Evolutionary conservation across 2,797 vertebrate species (phyloP).

Genomic region (Microctenopoma stevenorrisi): DNA sequence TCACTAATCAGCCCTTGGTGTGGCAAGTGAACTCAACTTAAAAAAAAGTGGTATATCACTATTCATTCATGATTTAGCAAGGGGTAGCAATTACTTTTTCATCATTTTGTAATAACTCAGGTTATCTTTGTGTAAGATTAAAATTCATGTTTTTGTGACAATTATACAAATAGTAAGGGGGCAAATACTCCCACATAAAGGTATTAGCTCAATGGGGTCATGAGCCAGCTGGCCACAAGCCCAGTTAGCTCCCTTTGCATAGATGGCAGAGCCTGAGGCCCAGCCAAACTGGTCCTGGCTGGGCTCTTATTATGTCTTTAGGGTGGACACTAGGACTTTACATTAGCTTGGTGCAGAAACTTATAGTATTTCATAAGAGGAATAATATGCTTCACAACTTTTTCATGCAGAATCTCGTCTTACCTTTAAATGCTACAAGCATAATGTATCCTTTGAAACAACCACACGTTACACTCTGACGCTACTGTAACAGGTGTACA

Average conservation of each 20-base stretch:
- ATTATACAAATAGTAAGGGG: too few species aligned
- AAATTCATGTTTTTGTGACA: too few species aligned
- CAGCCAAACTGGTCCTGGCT: slow-evolving; percentile 60
- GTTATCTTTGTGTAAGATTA: too few species aligned
- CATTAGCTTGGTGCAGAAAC: slow-evolving; percentile 33
- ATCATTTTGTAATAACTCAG: too few species aligned
- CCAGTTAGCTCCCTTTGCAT: slow-evolving; percentile 75
- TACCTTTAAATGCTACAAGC: background rate
- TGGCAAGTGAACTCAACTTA: too few species aligned
- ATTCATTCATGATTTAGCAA: too few species aligned
- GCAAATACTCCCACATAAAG: too few species aligned
- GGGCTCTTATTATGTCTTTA: slow-evolving; percentile 63
- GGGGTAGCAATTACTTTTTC: too few species aligned
- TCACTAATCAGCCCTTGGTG: too few species aligned
- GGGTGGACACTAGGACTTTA: slow-evolving; percentile 59
- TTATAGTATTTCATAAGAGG: slow-evolving; percentile 24
- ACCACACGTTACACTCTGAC: background rate
- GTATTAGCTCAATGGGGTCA: slow-evolving; percentile 42
- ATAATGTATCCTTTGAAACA: slow-evolving; percentile 1
- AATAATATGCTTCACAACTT: slow-evolving; percentile 21
- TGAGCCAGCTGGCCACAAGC: slow-evolving; percentile 72
- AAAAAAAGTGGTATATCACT: too few species aligned
- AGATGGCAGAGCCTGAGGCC: slow-evolving; percentile 63
- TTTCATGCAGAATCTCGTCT: slow-evolving; percentile 14
- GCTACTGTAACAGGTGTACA: slow-evolving; percentile 24